These are phyloP conservation scores for Coelopa frigida DNA, from an alignment of 1,140 invertebrate genomes.

Conservation along the genomic window DNA sequence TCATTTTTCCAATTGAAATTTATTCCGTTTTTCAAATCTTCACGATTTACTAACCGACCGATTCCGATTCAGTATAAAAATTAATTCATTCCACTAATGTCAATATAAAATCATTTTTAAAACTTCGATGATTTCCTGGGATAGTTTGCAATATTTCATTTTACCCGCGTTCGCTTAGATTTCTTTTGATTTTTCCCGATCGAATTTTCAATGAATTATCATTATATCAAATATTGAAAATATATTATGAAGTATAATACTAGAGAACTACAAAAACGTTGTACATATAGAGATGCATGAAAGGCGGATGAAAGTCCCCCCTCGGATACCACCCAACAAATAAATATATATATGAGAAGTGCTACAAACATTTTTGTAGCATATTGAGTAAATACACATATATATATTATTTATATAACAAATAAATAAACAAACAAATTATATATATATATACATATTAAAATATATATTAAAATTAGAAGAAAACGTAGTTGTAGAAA, in stretches of 20 bases:
- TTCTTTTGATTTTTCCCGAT: slow-evolving; percentile 11
- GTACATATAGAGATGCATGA: slow-evolving; percentile 24
- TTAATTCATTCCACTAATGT: too few species aligned
- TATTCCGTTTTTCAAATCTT: too few species aligned
- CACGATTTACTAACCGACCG: too few species aligned
- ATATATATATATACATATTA: slow-evolving; percentile 17
- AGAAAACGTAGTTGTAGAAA: neutral
- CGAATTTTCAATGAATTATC: too few species aligned
- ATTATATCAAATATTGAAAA: slow-evolving; percentile 8
- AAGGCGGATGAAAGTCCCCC: slow-evolving; percentile 42
- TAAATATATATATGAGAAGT: neutral
- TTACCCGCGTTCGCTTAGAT: too few species aligned
- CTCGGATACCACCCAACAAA: slow-evolving; percentile 15
- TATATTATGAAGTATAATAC: slow-evolving; percentile 18
- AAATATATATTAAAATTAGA: neutral
- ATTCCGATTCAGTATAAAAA: too few species aligned
- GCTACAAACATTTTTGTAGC: neutral
- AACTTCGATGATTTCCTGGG: too few species aligned
- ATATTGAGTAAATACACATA: slow-evolving; percentile 14
- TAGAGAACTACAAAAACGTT: slow-evolving; percentile 14
- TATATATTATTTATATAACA: slow-evolving; percentile 15
- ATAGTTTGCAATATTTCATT: too few species aligned
- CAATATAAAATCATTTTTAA: too few species aligned
- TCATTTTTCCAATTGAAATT: too few species aligned
- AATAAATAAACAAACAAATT: slow-evolving; percentile 20